Evolutionary conservation across 64 coral and sea anemone genomes (phyloP).

Genomic region (Acropora tenuis): DNA sequence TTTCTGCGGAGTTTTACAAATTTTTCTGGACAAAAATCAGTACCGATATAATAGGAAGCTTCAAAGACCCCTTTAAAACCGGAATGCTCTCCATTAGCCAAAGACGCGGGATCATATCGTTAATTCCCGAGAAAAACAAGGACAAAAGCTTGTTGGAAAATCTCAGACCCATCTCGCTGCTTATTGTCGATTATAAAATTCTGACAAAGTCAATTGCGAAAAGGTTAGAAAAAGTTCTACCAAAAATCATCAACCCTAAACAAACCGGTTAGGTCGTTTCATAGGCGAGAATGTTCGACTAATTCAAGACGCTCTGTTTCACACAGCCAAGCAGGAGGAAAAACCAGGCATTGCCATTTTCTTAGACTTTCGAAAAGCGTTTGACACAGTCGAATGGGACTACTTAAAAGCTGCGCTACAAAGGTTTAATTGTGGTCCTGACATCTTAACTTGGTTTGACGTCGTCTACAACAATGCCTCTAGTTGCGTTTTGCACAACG

Average conservation of each 20-base stretch:
- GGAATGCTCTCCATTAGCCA: conserved; percentile 11
- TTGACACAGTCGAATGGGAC: neutral
- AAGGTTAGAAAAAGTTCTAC: conserved; percentile 30
- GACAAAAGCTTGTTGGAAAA: conserved; percentile 21
- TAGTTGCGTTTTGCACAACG: no score
- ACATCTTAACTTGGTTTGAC: neutral
- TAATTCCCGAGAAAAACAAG: conserved; percentile 35
- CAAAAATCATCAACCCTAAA: no score
- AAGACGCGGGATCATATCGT: conserved; percentile 10
- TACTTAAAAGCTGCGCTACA: neutral
- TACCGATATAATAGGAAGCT: neutral
- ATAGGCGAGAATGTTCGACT: no score
- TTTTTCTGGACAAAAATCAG: conserved; percentile 16
- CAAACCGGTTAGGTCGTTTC: no score
- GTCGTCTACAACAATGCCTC: neutral
- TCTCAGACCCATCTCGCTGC: conserved; percentile 21
- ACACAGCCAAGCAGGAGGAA: conserved; percentile 13
- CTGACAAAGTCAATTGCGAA: conserved; percentile 13
- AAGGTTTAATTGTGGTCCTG: neutral
- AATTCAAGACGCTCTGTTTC: neutral
- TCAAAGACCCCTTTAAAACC: neutral
- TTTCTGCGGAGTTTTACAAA: conserved; percentile 31
- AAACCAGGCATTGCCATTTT: neutral
- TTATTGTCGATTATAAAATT: conserved; percentile 18
- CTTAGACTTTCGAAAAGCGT: neutral